phyloP scores from a whole-genome alignment of 2,113 vertebrate genomes.

The Lepus timidus region DNA sequence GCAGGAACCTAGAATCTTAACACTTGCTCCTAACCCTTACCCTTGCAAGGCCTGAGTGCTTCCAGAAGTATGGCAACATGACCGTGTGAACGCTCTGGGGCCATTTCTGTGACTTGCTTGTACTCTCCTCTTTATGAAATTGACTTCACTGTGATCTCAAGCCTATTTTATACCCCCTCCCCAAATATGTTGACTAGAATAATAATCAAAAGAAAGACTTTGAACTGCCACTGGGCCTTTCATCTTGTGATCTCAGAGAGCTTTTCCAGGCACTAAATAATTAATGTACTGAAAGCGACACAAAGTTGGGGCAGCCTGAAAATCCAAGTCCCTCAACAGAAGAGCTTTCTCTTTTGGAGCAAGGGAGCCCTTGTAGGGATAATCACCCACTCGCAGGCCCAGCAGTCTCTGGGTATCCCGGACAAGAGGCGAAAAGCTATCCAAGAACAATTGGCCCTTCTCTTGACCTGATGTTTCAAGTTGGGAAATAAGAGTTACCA shows the following conservation, averaged over 20 bases:
- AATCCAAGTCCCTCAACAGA: constrained; percentile 38
- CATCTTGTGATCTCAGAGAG: constrained; percentile 78
- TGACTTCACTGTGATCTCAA: constrained; percentile 71
- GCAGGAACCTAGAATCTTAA: background rate
- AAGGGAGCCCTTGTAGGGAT: background rate
- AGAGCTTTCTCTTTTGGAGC: constrained; percentile 8
- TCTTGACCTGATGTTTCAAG: constrained; percentile 50
- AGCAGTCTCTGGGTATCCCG: background rate
- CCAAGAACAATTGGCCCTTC: constrained; percentile 30
- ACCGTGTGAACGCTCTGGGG: background rate
- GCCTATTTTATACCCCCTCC: constrained; percentile 53
- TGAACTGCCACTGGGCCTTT: constrained; percentile 78
- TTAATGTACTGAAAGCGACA: constrained; percentile 69
- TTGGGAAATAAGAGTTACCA: background rate
- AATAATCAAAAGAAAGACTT: constrained; percentile 80
- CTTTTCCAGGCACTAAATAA: constrained; percentile 76
- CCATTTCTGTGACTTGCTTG: constrained; percentile 42
- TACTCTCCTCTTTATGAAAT: constrained; percentile 49
- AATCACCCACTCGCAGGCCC: background rate
- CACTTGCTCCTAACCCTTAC: fast-evolving
- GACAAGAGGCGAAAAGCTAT: constrained; percentile 7
- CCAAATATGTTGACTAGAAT: constrained; percentile 74
- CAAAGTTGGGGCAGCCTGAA: constrained; percentile 31
- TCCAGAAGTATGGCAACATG: constrained; percentile 8
- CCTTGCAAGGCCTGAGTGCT: background rate